Evolutionary conservation across 2,797 vertebrate genomes (phyloP).

Genomic region (Rhodeus uyekii): DNA sequence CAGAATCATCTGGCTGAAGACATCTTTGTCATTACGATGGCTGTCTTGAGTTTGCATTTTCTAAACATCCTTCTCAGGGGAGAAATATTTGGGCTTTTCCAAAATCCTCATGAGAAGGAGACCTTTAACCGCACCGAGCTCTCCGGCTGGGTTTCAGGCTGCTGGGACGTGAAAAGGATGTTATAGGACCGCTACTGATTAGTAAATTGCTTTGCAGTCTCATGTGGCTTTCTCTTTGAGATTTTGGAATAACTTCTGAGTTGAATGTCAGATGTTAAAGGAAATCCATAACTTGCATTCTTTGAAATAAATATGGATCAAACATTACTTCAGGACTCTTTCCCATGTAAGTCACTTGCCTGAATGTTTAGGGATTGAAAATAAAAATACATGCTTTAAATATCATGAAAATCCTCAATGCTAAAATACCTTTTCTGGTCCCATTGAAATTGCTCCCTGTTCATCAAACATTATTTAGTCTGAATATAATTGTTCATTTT

Average conservation of each 20-base stretch:
- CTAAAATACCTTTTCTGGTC: not conserved
- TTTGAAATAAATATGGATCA: constrained; percentile 18
- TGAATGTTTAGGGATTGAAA: not conserved
- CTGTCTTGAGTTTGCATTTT: constrained; percentile 44
- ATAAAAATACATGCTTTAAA: too few species aligned
- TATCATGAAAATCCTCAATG: too few species aligned
- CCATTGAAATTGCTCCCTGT: not conserved
- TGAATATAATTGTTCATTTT: not conserved
- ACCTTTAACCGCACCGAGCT: constrained; percentile 28
- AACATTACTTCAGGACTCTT: not conserved
- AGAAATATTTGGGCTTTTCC: constrained; percentile 37
- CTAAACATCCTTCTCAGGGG: constrained; percentile 27
- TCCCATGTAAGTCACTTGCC: not conserved
- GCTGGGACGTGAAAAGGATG: constrained; percentile 25
- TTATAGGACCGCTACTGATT: not conserved
- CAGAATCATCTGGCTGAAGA: constrained; percentile 55
- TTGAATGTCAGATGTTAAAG: constrained; percentile 29
- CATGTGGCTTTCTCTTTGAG: constrained; percentile 23
- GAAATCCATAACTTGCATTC: not conserved
- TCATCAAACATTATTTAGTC: not conserved
- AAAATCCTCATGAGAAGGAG: constrained; percentile 34
- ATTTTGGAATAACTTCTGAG: constrained; percentile 29
- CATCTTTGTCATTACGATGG: constrained; percentile 40
- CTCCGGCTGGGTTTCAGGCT: not conserved
- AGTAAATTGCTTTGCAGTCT: constrained; percentile 30